Percentiles rank a stretch among this genome's conserved stretches.
These are phyloP conservation scores for Calycopis cecrops DNA, from an alignment of 1,140 invertebrate genomes.

Conservation along the genomic window DNA sequence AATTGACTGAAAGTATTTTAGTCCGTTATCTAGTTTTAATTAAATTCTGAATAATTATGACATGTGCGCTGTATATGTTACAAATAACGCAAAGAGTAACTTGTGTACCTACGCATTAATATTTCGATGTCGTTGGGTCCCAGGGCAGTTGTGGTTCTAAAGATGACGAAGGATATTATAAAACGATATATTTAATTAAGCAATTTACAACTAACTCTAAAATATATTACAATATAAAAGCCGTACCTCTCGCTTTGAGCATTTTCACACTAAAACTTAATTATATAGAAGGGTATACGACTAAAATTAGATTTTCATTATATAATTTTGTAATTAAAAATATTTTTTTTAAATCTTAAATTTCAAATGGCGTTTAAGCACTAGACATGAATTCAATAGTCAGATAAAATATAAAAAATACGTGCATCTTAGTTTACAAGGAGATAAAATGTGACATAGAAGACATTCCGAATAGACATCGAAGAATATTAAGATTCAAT, in stretches of 20 bases:
- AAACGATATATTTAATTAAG: too few relatives aligned
- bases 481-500: slow-evolving; percentile 2
- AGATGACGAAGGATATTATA: too few relatives aligned
- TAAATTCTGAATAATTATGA: too few relatives aligned
- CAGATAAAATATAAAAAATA: slow-evolving; percentile 10
- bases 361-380: slow-evolving; percentile 2
- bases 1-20: too few relatives aligned
- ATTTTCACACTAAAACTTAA: not conserved
- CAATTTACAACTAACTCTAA: not conserved
- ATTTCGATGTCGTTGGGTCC: slow-evolving; percentile 7
- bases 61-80: too few relatives aligned
- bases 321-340: not conserved
- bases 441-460: slow-evolving; percentile 6
- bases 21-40: too few relatives aligned
- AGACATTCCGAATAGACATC: slow-evolving; percentile 1
- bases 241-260: not conserved
- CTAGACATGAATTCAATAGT: not conserved
- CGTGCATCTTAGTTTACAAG: slow-evolving; percentile 8
- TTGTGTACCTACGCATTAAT: not conserved
- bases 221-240: slow-evolving; percentile 7
- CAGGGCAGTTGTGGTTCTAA: not conserved
- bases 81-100: too few relatives aligned
- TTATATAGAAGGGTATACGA: slow-evolving; percentile 5
- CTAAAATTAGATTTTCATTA: slow-evolving; percentile 2
- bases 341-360: slow-evolving; percentile 3